These are phyloP conservation scores for Sebastes variabilis DNA, from an alignment of 2,797 vertebrate species.

Conservation along the genomic window DNA sequence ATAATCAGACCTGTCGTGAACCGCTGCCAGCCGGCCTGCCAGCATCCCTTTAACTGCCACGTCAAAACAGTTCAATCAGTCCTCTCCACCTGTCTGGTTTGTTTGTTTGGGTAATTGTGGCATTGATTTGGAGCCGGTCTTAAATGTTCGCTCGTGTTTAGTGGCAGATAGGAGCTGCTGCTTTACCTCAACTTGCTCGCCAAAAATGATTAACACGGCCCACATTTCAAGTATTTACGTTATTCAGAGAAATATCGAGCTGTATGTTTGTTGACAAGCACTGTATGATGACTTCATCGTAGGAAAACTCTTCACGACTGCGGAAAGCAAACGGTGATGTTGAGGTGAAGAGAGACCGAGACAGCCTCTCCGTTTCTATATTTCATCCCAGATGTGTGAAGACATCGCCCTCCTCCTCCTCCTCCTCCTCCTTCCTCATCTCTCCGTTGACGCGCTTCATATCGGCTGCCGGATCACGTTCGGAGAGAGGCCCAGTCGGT, in stretches of 20 bases:
- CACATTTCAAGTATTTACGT: conserved; percentile 3
- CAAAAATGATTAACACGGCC: background rate
- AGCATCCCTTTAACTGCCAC: background rate
- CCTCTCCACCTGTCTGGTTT: background rate
- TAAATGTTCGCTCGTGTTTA: background rate
- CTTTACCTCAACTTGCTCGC: background rate
- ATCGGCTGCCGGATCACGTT: conserved; percentile 52
- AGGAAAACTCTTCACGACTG: conserved; percentile 2
- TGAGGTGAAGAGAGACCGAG: conserved; percentile 43
- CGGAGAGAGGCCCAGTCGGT: conserved; percentile 40
- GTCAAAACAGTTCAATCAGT: background rate
- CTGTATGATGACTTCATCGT: background rate
- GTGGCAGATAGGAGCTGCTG: background rate
- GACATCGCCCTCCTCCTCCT: background rate
- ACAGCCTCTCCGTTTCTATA: conserved; percentile 27
- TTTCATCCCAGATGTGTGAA: conserved; percentile 45
- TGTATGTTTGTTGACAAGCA: conserved; percentile 22
- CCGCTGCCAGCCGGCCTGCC: background rate
- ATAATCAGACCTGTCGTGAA: background rate
- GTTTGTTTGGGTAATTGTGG: background rate
- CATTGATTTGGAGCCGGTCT: background rate
- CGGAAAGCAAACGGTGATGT: conserved; percentile 39
- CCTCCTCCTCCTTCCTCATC: conserved; percentile 26
- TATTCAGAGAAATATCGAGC: conserved; percentile 21
- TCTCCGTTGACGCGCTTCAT: conserved; percentile 25